Base-by-base conservation (phyloP, 2,888 invertebrate species). In the Amiota mariae region DNA sequence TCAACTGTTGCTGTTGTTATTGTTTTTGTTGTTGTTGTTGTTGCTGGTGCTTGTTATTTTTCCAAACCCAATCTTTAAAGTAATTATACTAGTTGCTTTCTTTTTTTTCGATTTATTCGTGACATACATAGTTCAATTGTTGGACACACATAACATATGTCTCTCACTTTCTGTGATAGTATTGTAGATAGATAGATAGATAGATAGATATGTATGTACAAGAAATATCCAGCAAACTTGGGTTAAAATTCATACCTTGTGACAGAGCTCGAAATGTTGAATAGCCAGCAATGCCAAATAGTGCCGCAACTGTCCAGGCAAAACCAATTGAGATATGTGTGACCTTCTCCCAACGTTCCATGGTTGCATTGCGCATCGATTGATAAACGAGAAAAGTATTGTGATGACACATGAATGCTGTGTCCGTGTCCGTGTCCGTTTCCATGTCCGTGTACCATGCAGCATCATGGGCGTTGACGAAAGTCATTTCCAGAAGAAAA, bases 341-440 rank as follows among this genome's bases (percentile, higher is more conserved):
- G 20, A 96, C 95, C 80, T 92, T 92, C 83, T 94, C 94, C 96
- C 96, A 96, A 79, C 94, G 92, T 78, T 93, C 92, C 87, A 94
- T 93, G 59, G 93, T 93, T 8, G 95, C 94, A 79, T 94, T 93
- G 85, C 94, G 92, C 89, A 96, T 93, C 56, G 95, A 95, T 75
- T 93, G 93, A 90, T 95, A 96, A 79, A 96, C 93, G 77, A 96
- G 91, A 88, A 96, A 96, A 73, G 95, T 95, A 88, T 95, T 96
- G 90, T 96, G 96, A 85, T 96, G 96, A 87, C 96, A 96, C 96
- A 96, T 96, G 88, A 95, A 96, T n/a, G 96, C 95, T 94, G 88
- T 64, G 70, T 12, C 68, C 68, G 24, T 13, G 90, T 36, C 64
- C 36, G 8, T 36, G 36, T 36, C 36, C 24, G 24, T 24, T 1